Evolutionary conservation across 2,888 invertebrate genomes (phyloP), one percentile per base, ranked within the genome.

Genomic region (Lithophane socia): DNA sequence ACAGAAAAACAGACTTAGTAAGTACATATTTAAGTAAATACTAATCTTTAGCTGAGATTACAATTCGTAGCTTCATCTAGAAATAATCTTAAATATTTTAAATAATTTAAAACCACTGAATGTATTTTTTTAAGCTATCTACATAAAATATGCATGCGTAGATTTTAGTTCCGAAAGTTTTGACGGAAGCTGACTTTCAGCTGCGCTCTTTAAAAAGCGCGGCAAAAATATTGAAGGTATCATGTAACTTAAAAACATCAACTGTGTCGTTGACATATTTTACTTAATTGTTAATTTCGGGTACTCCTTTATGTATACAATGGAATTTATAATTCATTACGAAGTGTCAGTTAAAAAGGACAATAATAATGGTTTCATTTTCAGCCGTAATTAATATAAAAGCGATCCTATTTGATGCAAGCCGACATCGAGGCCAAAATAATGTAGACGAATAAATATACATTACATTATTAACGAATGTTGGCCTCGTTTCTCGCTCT

Each of bases 391-490:
- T 91, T 93, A 93, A 91, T 92, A 92, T 92, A 91, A 94, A 93
- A 91, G 90, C 90, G 86, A 92, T 90, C 87, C 90, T 91, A 94
- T 93, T 94, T 93, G 91, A 92, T 92, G 91, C 92, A 92, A 92
- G 90, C 93, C 93, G 92, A 93, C 93, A 92, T 93, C 91, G 90
- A 92, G 91, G 90, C 92, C 90, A 93, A 96, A 94, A 94, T 96
- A 96, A 96, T 94, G 94, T 95, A 94, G 93, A 95, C 92, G 94
- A 96, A 96, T 96, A 96, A 96, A 96, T 96, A 96, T 95, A 96
- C 95, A 96, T 96, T 96, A 96, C 96, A 96, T 96, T 96, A 96
- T 96, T 96, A 96, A 96, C 96, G 95, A 96, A 96, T 96, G 96
- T 95, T 96, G 96, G 95, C 96, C 96, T 93, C 95, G 93, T 96